Conservation (phyloP, 92 coral and sea anemone species). For the Ricordea florida region DNA sequence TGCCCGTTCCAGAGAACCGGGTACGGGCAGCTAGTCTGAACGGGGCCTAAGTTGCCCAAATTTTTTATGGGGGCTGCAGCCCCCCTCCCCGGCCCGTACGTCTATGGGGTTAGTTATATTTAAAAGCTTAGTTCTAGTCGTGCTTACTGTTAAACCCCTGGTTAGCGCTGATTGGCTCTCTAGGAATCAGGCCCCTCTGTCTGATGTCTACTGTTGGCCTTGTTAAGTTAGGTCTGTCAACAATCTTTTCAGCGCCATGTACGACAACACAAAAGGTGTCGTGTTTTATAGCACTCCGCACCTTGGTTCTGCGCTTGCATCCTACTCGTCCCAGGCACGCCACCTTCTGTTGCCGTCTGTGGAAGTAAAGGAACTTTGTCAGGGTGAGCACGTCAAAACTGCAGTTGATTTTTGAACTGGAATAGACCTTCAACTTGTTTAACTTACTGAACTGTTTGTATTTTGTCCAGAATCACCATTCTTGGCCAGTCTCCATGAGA, state of each 20-base stretch:
- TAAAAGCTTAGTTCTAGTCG: no score
- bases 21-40: no score
- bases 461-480: constrained; percentile 92
- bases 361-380: constrained; percentile 89
- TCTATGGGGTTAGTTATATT: no score
- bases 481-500: constrained; percentile 72
- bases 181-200: background rate
- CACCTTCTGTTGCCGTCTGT: constrained; percentile 85
- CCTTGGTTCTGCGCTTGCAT: constrained; percentile 82
- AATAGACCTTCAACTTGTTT: background rate
- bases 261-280: constrained; percentile 79
- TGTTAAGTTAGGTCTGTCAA: no score
- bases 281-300: constrained; percentile 97
- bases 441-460: background rate
- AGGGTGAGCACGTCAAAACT: constrained; percentile 52
- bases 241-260: constrained; percentile 69
- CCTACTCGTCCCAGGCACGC: constrained; percentile 90
- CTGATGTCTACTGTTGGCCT: background rate
- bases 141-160: no score
- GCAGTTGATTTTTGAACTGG: background rate
- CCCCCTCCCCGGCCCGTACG: no score
- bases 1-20: no score
- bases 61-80: no score
- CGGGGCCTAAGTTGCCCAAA: no score
- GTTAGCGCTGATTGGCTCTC: no score